These are phyloP conservation scores for Boleophthalmus pectinirostris DNA, from an alignment of 2,113 vertebrate genomes.

Conservation along the genomic window DNA sequence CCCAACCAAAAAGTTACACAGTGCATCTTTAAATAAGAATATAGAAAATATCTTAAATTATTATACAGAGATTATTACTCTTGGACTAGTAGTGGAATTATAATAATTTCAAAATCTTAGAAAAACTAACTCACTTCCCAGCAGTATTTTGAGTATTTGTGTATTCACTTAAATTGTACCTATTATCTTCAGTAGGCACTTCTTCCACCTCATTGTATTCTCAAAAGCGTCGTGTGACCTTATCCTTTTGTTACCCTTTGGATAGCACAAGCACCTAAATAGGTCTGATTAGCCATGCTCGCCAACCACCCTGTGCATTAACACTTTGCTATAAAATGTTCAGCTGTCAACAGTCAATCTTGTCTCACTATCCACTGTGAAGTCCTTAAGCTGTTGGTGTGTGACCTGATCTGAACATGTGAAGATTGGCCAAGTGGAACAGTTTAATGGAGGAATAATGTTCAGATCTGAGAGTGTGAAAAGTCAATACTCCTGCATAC, in stretches of 20 bases:
- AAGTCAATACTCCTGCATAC: slow-evolving; percentile 51
- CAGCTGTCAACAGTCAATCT: slow-evolving; percentile 32
- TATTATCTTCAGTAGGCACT: too few species aligned
- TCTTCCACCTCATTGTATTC: not conserved
- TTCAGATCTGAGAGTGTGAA: slow-evolving; percentile 55
- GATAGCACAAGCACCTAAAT: not conserved
- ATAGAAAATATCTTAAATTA: too few species aligned
- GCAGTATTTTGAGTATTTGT: not conserved
- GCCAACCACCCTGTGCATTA: slow-evolving; percentile 11
- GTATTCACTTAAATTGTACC: not conserved
- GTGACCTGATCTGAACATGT: slow-evolving; percentile 22
- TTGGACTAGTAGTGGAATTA: too few species aligned
- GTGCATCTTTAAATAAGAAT: too few species aligned
- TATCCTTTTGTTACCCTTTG: not conserved
- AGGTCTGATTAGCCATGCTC: not conserved
- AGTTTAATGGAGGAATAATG: slow-evolving; percentile 57
- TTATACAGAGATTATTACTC: too few species aligned
- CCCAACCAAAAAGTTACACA: too few species aligned
- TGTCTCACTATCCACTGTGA: slow-evolving; percentile 1
- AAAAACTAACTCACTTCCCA: not conserved
- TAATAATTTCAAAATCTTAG: not conserved
- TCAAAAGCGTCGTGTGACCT: not conserved
- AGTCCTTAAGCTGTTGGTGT: slow-evolving; percentile 6
- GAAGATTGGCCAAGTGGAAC: slow-evolving; percentile 43
- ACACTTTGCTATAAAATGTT: not conserved